Conservation (phyloP, 2,888 invertebrate species). For the Melolontha melolontha region DNA sequence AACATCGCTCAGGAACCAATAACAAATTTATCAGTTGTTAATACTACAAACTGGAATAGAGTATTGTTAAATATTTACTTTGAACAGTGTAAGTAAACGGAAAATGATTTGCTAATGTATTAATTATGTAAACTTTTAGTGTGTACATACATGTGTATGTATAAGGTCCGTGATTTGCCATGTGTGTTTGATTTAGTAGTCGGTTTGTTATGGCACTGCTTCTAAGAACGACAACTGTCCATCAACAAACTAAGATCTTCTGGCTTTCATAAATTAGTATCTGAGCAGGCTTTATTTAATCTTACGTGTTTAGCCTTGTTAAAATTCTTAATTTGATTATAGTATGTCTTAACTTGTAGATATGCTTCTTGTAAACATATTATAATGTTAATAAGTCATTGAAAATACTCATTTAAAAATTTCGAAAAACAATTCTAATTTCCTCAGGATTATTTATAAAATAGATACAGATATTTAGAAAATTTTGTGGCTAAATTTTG, state of each 20-base stretch:
- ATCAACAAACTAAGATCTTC: constrained; percentile 17
- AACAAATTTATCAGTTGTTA: constrained; percentile 25
- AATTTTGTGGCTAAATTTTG: too few relatives aligned
- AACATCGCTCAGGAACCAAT: constrained; percentile 15
- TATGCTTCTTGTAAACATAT: too few relatives aligned
- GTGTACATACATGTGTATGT: constrained; percentile 1
- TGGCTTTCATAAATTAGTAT: not conserved
- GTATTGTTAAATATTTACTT: constrained; percentile 34
- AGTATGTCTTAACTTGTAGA: too few relatives aligned
- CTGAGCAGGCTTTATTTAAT: too few relatives aligned
- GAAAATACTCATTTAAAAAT: too few relatives aligned
- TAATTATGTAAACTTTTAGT: constrained; percentile 32
- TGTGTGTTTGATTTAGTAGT: constrained; percentile 32
- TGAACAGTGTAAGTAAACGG: constrained; percentile 32
- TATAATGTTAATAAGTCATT: too few relatives aligned
- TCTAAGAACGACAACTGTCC: constrained; percentile 26
- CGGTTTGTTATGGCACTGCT: constrained; percentile 21
- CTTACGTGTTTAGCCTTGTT: too few relatives aligned
- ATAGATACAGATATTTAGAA: too few relatives aligned
- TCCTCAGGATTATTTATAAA: too few relatives aligned
- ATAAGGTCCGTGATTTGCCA: constrained; percentile 26
- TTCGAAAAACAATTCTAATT: too few relatives aligned
- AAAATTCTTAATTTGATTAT: too few relatives aligned
- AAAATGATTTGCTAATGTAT: constrained; percentile 36
- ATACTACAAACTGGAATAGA: constrained; percentile 18